These are phyloP conservation scores for Lordiphosa mommai DNA, from an alignment of 1,140 invertebrate genomes.

Conservation along the genomic window DNA sequence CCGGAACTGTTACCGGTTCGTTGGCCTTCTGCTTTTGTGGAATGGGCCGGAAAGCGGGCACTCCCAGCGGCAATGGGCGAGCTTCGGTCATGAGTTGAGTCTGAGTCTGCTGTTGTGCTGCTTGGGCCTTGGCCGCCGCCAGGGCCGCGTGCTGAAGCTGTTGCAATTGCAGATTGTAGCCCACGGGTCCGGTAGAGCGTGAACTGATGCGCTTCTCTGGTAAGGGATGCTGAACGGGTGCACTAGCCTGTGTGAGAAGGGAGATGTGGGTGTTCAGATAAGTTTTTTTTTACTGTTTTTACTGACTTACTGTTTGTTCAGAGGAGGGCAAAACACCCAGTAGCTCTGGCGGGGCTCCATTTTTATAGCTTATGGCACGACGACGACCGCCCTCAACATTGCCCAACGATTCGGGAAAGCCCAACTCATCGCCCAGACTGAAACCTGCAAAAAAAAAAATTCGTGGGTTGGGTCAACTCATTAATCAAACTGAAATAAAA, in stretches of 20 bases:
- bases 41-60: constrained; percentile 89
- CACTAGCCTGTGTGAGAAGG: constrained; percentile 7
- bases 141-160: constrained; percentile 36
- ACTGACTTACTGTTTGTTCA: constrained; percentile 60
- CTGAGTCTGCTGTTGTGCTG: constrained; percentile 27
- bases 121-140: constrained; percentile 18
- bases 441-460: constrained; percentile 82
- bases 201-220: constrained; percentile 63
- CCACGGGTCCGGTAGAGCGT: constrained; percentile 48
- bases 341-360: constrained; percentile 79
- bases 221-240: constrained; percentile 30
- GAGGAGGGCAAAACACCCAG: constrained; percentile 59
- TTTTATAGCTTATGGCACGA: constrained; percentile 83
- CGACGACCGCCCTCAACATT: constrained; percentile 86
- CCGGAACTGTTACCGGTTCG: constrained; percentile 4
- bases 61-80: constrained; percentile 81
- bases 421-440: constrained; percentile 90
- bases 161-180: constrained; percentile 53
- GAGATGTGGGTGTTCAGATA: background rate
- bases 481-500: constrained; percentile 43
- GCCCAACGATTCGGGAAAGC: constrained; percentile 88
- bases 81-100: constrained; percentile 80
- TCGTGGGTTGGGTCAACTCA: constrained; percentile 16
- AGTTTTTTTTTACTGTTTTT: background rate
- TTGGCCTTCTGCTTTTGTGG: constrained; percentile 81